Conservation (phyloP, 1,140 invertebrate genomes). For the Drosophila ambigua region DNA sequence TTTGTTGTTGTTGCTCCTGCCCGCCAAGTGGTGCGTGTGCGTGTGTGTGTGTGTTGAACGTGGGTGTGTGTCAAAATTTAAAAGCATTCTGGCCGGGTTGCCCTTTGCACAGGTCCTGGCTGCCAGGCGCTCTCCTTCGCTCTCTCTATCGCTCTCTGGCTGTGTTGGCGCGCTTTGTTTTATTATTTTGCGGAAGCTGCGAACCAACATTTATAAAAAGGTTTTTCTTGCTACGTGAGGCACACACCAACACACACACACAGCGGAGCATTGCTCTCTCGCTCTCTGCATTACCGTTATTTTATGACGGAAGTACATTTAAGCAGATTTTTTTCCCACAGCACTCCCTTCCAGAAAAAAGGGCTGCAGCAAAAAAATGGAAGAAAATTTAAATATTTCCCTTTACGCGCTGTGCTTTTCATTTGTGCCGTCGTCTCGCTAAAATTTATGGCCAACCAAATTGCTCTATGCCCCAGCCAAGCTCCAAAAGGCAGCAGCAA, state of each 20-base stretch:
- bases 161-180: conserved; percentile 62
- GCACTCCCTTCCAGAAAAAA: conserved; percentile 35
- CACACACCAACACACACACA: conserved; percentile 32
- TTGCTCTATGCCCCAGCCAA: conserved; percentile 39
- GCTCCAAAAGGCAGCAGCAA: conserved; percentile 7
- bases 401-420: conserved; percentile 55
- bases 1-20: conserved; percentile 15
- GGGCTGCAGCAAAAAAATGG: conserved; percentile 30
- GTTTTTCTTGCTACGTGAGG: conserved; percentile 78
- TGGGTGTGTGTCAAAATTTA: conserved; percentile 57
- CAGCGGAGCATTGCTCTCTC: conserved; percentile 1
- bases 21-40: conserved; percentile 23
- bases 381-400: conserved; percentile 70
- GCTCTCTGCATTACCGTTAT: conserved; percentile 76
- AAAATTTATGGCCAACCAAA: conserved; percentile 75
- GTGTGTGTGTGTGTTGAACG: conserved; percentile 49
- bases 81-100: conserved; percentile 49
- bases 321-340: conserved; percentile 71
- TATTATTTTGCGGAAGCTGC: conserved; percentile 76
- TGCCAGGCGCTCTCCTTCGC: neutral
- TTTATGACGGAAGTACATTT: conserved; percentile 82
- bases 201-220: conserved; percentile 77
- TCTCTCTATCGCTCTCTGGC: neutral
- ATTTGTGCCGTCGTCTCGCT: conserved; percentile 58
- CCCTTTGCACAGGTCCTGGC: conserved; percentile 30